Percentiles rank a stretch among this genome's conserved stretches.
Evolutionary conservation across 2,797 vertebrate species (phyloP).

Genomic region (Leontocebus nigricollis): DNA sequence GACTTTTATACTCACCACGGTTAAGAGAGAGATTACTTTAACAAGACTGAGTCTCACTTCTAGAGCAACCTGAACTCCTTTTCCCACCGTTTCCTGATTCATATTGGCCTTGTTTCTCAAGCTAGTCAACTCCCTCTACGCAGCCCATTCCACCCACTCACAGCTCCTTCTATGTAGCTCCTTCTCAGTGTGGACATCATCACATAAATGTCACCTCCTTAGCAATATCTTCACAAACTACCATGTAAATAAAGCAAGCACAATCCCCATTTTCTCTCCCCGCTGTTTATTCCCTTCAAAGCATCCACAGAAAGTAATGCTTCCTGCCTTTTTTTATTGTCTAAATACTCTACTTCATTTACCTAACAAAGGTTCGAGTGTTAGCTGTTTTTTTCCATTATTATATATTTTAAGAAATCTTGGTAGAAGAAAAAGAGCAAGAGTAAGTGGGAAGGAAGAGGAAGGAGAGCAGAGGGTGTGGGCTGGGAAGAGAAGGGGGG

Average conservation of each 20-base stretch:
- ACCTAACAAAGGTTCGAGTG: not conserved
- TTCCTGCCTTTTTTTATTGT: not conserved
- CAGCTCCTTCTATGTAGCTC: not conserved
- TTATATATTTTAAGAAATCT: not conserved
- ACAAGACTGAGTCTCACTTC: not conserved
- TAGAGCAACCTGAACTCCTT: not conserved
- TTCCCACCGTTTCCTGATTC: not conserved
- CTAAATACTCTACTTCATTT: not conserved
- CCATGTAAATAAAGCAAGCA: not conserved
- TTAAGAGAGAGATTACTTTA: not conserved
- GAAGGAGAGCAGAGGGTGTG: not conserved
- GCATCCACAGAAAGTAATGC: not conserved
- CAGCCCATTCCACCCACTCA: not conserved
- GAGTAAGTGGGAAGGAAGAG: not conserved
- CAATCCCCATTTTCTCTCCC: not conserved
- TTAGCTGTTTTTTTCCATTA: not conserved
- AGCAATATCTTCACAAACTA: not conserved
- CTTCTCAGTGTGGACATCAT: not conserved
- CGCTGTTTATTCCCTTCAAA: not conserved
- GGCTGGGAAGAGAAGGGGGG: accelerated
- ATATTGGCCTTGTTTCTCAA: not conserved
- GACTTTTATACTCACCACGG: not conserved
- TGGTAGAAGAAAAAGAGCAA: not conserved
- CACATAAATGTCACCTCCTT: not conserved
- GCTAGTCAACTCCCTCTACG: not conserved